A percentile compares a stretch with the other conserved stretches of the same genome.
phyloP scores from a whole-genome alignment of 2,888 invertebrate species.

The Anoplius nigerrimus region DNA sequence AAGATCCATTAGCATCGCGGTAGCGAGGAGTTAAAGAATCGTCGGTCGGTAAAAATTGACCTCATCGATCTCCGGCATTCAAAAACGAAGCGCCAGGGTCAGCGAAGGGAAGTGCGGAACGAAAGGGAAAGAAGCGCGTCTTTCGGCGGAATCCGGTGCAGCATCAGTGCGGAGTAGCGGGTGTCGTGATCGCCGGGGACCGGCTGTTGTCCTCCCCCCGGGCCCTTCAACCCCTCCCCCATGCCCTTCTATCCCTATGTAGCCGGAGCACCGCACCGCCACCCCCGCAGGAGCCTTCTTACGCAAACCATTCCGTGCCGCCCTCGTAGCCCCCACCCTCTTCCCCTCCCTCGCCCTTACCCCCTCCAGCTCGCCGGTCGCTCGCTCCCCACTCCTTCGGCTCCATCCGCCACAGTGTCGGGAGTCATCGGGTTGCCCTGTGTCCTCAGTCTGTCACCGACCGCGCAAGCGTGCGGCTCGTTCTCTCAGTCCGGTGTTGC shows the following conservation, averaged over 20 bases:
- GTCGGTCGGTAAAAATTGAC: no score
- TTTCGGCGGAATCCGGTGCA: constrained; percentile 56
- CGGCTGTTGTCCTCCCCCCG: constrained; percentile 64
- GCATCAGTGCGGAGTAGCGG: constrained; percentile 61
- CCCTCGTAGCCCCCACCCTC: constrained; percentile 30
- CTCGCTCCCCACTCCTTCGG: constrained; percentile 38
- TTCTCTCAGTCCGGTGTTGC: neutral
- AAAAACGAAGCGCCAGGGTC: constrained; percentile 14
- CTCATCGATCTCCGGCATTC: no score
- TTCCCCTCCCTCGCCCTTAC: constrained; percentile 41
- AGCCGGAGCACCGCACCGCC: constrained; percentile 5
- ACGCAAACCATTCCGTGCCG: neutral
- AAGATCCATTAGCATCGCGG: no score
- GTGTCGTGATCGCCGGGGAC: constrained; percentile 64
- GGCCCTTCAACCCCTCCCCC: constrained; percentile 24
- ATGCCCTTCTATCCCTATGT: constrained; percentile 23
- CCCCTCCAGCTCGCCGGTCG: constrained; percentile 44
- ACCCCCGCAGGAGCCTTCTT: constrained; percentile 16
- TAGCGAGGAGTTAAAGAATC: no score
- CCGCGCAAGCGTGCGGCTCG: constrained; percentile 69
- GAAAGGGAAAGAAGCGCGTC: constrained; percentile 43
- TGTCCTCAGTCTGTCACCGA: constrained; percentile 68
- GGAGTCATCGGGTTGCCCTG: constrained; percentile 58
- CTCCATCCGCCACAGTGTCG: constrained; percentile 55
- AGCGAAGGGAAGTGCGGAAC: constrained; percentile 9